Evolutionary conservation across 1,140 invertebrate species (phyloP), one percentile per base, ranked within the genome.

Genomic region (Nebria ingens): DNA sequence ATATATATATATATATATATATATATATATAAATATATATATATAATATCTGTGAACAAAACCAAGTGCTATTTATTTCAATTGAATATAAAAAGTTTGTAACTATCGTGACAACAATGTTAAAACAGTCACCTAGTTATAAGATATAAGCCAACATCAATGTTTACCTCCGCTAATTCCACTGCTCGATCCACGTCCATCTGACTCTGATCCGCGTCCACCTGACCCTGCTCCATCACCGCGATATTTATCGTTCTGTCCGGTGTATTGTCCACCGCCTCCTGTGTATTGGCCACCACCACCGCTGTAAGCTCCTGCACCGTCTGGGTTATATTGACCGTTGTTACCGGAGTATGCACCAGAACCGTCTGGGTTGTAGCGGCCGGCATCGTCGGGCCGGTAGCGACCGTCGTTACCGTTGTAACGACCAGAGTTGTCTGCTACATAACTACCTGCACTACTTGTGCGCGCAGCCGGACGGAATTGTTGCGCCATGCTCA

Each of bases 321-420:
- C 22, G 51, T 58, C 56, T 20, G 34, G 52, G 11, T 54, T 51
- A 21, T 60, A 60, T 17, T 54, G 40, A 11, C 19, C 19, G 22
- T 51, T 51, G 19, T 11, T 9, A 13, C 20, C 21, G 19, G 1
- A 3, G 19, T 21, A 51, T 13, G 9, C 17, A 19, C 61, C 61
- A 34, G 56, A 58, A 50, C 54, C 52, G 29, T 56, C 53, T 11
- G 52, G 61, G 19, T 56, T 29, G 23, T 62, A 62, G 54, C 49
- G 34, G 19, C 60, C 60, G 21, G 45, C 42, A 50, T 59, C 50
- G 29, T 59, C 56, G 19, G 34, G 56, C 20, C 54, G n/a, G 50
- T 58, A 58, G 21, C 50, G 15, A 1, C 50, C 50, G 22, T 51
- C 50, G 21, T 51, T 51, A 21, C 6, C 21, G 19, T 12, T 21